Conservation (phyloP, 2,797 vertebrate genomes). For the Ctenopoma kingsleyae region DNA sequence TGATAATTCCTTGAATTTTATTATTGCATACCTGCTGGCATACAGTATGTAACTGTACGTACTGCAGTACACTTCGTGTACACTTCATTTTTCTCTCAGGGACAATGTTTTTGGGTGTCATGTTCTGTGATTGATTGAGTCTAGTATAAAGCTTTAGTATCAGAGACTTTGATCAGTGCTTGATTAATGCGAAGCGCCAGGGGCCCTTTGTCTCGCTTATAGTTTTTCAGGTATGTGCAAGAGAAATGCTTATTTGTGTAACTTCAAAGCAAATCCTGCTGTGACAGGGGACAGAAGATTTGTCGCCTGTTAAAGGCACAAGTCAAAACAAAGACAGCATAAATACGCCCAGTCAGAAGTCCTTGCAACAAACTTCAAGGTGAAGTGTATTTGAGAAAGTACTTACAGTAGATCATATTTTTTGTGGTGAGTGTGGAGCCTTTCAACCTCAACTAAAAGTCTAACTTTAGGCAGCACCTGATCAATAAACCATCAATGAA, state of each 20-base stretch:
- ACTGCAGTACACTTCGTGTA: constrained; percentile 7
- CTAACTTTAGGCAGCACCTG: constrained; percentile 16
- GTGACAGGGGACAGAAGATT: constrained; percentile 11
- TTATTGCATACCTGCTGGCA: not conserved
- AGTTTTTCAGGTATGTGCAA: too few species aligned
- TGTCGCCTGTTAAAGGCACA: not conserved
- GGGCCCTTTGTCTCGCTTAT: constrained; percentile 28
- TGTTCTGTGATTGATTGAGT: constrained; percentile 51
- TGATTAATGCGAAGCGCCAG: constrained; percentile 36
- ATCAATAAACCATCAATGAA: constrained; percentile 39
- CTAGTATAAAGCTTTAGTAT: constrained; percentile 11
- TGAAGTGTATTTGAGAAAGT: constrained; percentile 20
- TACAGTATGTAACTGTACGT: too few species aligned
- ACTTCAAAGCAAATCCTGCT: not conserved
- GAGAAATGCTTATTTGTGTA: not conserved
- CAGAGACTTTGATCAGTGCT: constrained; percentile 12
- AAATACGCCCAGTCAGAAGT: not conserved
- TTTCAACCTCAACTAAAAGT: not conserved
- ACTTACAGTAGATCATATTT: constrained; percentile 2
- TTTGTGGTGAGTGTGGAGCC: not conserved
- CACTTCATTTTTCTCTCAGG: constrained; percentile 30
- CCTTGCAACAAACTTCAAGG: constrained; percentile 31
- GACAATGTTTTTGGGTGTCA: not conserved
- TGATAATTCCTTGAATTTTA: not conserved
- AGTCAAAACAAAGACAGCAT: not conserved